These are phyloP conservation scores for Microplitis demolitor DNA, from an alignment of 1,140 invertebrate species.

Conservation along the genomic window DNA sequence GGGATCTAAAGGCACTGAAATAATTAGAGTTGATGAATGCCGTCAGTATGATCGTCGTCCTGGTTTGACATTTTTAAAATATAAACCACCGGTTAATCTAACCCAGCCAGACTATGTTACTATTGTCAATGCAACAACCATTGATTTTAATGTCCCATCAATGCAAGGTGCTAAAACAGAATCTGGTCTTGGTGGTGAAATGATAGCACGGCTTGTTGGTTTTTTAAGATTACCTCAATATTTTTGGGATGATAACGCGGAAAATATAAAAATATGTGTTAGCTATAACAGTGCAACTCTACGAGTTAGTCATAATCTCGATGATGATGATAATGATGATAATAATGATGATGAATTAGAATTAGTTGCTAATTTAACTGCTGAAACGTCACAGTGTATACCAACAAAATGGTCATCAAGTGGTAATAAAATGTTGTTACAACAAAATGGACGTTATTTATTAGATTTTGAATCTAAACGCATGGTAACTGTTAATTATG, in stretches of 20 bases:
- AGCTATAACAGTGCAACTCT: conserved; percentile 71
- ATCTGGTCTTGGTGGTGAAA: conserved; percentile 70
- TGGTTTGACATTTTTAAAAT: conserved; percentile 87
- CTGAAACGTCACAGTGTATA: conserved; percentile 69
- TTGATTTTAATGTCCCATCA: conserved; percentile 73
- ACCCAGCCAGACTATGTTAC: conserved; percentile 84
- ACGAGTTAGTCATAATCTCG: conserved; percentile 57
- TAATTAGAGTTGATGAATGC: conserved; percentile 78
- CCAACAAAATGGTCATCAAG: conserved; percentile 62
- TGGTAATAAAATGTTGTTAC: conserved; percentile 64
- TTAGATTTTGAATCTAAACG: conserved; percentile 75
- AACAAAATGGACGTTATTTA: conserved; percentile 64
- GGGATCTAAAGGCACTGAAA: conserved; percentile 82
- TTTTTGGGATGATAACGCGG: conserved; percentile 69
- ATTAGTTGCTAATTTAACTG: conserved; percentile 70
- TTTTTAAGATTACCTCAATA: conserved; percentile 77
- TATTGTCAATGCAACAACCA: conserved; percentile 83
- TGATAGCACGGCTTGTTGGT: conserved; percentile 76
- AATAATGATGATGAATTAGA: conserved; percentile 53
- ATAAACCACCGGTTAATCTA: conserved; percentile 82
- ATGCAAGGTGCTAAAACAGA: conserved; percentile 68
- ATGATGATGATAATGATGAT: conserved; percentile 52
- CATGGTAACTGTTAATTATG: conserved; percentile 54
- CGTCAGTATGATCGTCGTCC: conserved; percentile 79
- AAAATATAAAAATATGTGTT: conserved; percentile 75